Base-by-base conservation (phyloP, 2,888 invertebrate genomes). In the Bugula neritina region DNA sequence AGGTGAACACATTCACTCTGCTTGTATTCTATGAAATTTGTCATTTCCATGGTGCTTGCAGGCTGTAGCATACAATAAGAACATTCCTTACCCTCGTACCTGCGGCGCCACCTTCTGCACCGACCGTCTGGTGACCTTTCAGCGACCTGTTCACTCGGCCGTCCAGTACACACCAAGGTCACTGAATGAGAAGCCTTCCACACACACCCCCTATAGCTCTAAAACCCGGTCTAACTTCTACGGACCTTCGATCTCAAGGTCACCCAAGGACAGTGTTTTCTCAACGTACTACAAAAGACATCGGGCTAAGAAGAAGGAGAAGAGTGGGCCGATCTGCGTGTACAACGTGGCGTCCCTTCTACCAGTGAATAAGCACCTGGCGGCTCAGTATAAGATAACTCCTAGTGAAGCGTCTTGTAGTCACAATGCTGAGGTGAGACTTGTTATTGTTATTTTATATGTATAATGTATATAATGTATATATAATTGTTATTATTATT, bases 51-150 rank as follows among this genome's bases (percentile, higher is more conserved):
- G n/a, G n/a, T n/a, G n/a, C n/a, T n/a, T n/a, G n/a, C n/a, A n/a
- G n/a, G 5, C 43, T 43, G 17, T 43, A 43, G 13, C 21, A 31
- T 13, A 63, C 63, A 63, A 17, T 5, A 57, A 63, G 63, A 63
- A 63, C 63, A 63, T 97, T 77, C 96, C 96, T 0, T 97, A 94
- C 84, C 96, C 96, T 0, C 87, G 93, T 72, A 96, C 95, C 0
- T 94, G 93, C 13, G 95, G 95, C 0, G 95, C 94, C 0, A 90
- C 91, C 78, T 97, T 96, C 87, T 93, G 92, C 84, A 63, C 21
- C 5, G 63, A 63, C 31, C 2, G 31, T 10, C 63, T 63, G 10
- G 63, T 63, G 17, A 63, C 63, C 27, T 63, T 63, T 27, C 63
- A 63, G 31, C 2, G 63, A 31, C 29, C 63, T 31, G 27, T 63